Conservation (phyloP, 2,888 invertebrate species). For the Criorhina ranunculi region DNA sequence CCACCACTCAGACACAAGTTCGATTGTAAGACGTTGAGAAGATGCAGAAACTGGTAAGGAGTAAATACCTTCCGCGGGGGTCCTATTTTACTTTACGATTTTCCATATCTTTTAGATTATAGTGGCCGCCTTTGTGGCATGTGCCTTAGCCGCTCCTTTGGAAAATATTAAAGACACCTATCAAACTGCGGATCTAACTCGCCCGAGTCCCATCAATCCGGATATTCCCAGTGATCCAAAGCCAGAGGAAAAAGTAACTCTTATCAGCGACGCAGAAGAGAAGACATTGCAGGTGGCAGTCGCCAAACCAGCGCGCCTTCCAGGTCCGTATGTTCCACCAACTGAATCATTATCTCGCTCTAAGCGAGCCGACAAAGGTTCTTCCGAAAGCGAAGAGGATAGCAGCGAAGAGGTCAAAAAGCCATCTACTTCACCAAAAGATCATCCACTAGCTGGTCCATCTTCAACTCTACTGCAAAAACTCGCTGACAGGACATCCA, state of each 20-base stretch:
- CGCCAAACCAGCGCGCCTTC: constrained; percentile 8
- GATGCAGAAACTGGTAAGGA: constrained; percentile 65
- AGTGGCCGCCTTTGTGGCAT: constrained; percentile 78
- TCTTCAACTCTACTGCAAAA: neutral
- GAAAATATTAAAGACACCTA: constrained; percentile 61
- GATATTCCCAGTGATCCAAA: constrained; percentile 80
- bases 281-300: neutral
- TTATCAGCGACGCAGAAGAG: constrained; percentile 77
- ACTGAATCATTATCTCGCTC: constrained; percentile 10
- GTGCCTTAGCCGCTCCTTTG: constrained; percentile 79
- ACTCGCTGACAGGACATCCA: constrained; percentile 6
- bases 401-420: constrained; percentile 47
- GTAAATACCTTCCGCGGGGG: neutral
- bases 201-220: constrained; percentile 81
- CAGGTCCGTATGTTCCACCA: constrained; percentile 39
- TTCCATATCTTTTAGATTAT: constrained; percentile 78
- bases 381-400: constrained; percentile 55
- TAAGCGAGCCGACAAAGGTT: constrained; percentile 37
- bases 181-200: constrained; percentile 53
- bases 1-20: constrained; percentile 54
- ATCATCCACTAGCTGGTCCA: neutral
- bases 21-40: constrained; percentile 39
- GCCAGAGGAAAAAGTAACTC: constrained; percentile 78
- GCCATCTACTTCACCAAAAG: constrained; percentile 14
- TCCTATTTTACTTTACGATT: neutral